Evolutionary conservation across 2,113 vertebrate genomes (phyloP).

Genomic region (Hemiprocne comata): DNA sequence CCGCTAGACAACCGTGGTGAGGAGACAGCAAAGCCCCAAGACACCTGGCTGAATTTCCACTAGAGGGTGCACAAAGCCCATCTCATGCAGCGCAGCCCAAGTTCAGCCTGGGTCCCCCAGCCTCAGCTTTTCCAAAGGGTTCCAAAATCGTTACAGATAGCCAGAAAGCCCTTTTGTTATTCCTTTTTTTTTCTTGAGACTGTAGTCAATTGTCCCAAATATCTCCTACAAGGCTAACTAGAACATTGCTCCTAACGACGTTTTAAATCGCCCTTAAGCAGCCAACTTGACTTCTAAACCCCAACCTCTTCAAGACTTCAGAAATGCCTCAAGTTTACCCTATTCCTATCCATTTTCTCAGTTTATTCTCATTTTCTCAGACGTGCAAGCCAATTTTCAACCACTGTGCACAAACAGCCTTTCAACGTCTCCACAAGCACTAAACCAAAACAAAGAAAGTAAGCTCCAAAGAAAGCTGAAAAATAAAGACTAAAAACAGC

Average conservation of each 20-base stretch:
- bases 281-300: background rate
- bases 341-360: background rate
- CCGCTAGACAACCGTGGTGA: accelerated
- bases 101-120: accelerated
- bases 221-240: background rate
- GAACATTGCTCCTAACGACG: background rate
- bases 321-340: background rate
- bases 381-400: accelerated
- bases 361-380: background rate
- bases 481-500: background rate
- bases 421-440: accelerated
- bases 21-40: background rate
- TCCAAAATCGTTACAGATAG: background rate
- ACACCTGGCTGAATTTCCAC: background rate
- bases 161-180: background rate
- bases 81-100: background rate
- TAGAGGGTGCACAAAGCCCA: conserved; percentile 60
- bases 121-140: too few species aligned
- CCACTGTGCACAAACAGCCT: background rate
- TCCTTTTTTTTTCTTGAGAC: background rate
- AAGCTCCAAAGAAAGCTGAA: background rate
- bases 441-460: background rate
- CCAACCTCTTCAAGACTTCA: background rate
- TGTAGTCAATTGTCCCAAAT: background rate
- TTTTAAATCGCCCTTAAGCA: background rate